Conservation (phyloP, 1,140 invertebrate genomes). For the Saccostrea glomerata region DNA sequence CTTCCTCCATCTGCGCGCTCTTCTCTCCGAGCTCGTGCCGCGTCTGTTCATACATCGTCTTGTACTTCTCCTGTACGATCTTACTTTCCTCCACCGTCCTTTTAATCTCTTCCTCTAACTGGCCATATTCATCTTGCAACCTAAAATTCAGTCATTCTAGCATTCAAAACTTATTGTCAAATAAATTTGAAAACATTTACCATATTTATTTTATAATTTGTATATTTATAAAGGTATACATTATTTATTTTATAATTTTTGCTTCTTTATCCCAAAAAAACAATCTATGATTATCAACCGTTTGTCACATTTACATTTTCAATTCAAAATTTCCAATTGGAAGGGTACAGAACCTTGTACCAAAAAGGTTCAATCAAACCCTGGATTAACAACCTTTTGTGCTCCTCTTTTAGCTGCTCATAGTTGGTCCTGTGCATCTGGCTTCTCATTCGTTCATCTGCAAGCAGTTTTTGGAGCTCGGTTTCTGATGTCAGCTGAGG, state of each 20-base stretch:
- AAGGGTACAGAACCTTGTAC: too few species aligned
- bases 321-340: too few species aligned
- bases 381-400: conserved; percentile 69
- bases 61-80: conserved; percentile 77
- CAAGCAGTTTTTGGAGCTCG: conserved; percentile 76
- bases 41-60: conserved; percentile 74
- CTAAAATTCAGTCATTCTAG: conserved; percentile 56
- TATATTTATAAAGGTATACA: not conserved
- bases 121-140: conserved; percentile 74
- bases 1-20: conserved; percentile 70
- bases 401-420: conserved; percentile 76
- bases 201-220: not conserved
- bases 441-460: conserved; percentile 76
- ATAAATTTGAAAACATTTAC: too few species aligned
- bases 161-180: not conserved
- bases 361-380: too few species aligned
- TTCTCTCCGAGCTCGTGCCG: conserved; percentile 68
- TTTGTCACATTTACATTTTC: too few species aligned
- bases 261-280: too few species aligned
- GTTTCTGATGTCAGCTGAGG: conserved; percentile 69
- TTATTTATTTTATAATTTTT: too few species aligned
- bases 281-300: too few species aligned
- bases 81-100: conserved; percentile 74
- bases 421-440: conserved; percentile 78
- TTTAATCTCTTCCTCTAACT: conserved; percentile 72